These are phyloP conservation scores for Drosophila nikananu DNA, from an alignment of 1,140 invertebrate species.

Conservation along the genomic window DNA sequence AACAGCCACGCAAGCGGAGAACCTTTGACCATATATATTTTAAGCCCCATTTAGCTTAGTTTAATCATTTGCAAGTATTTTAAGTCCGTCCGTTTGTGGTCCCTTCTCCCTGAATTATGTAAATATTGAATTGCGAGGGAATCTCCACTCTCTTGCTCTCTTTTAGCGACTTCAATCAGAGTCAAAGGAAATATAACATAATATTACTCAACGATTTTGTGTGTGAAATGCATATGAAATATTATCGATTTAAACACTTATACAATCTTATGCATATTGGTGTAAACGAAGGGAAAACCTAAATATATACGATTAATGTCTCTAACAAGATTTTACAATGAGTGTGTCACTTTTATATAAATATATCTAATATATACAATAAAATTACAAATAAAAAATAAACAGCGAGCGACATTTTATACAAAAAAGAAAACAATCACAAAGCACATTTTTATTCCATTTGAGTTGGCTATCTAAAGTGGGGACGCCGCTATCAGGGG, in stretches of 20 bases:
- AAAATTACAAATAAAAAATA: slow-evolving; percentile 68
- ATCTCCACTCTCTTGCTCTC: slow-evolving; percentile 11
- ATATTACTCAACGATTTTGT: slow-evolving; percentile 51
- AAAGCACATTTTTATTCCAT: slow-evolving; percentile 42
- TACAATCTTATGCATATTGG: slow-evolving; percentile 48
- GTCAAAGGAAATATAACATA: slow-evolving; percentile 29
- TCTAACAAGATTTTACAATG: slow-evolving; percentile 83
- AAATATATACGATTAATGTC: slow-evolving; percentile 66
- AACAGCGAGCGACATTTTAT: slow-evolving; percentile 71
- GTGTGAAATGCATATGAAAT: slow-evolving; percentile 49
- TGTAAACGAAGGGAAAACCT: slow-evolving; percentile 40
- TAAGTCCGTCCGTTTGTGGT: slow-evolving; percentile 35
- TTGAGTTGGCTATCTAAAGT: slow-evolving; percentile 11
- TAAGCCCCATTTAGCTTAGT: slow-evolving; percentile 72
- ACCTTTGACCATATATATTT: slow-evolving; percentile 66
- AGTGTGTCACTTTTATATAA: slow-evolving; percentile 81
- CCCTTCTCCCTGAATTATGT: slow-evolving; percentile 35
- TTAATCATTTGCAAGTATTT: slow-evolving; percentile 76
- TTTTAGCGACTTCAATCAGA: slow-evolving; percentile 19
- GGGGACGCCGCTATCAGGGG: slow-evolving; percentile 12
- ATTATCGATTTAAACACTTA: slow-evolving; percentile 49
- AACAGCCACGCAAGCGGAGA: slow-evolving; percentile 21
- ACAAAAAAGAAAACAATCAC: slow-evolving; percentile 46
- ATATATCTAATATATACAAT: slow-evolving; percentile 74
- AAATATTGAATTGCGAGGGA: slow-evolving; percentile 49